These are phyloP conservation scores for Vanessa atalanta DNA, from an alignment of 1,140 invertebrate genomes.

Conservation along the genomic window DNA sequence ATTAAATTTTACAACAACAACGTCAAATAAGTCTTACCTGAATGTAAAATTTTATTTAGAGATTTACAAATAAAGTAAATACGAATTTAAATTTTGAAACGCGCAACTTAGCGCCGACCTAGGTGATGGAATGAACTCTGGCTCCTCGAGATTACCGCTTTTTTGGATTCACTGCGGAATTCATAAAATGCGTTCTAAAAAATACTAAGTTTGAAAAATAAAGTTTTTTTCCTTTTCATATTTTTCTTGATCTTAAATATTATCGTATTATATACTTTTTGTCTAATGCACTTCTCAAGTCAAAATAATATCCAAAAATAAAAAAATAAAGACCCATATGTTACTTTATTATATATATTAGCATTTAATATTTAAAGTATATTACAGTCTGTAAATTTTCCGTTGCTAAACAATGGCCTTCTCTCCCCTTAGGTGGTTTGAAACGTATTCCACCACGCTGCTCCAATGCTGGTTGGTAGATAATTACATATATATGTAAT, in stretches of 20 bases:
- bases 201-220: neutral
- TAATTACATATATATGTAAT: no score
- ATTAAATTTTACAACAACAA: constrained; percentile 13
- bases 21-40: constrained; percentile 3
- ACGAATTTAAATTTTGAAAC: constrained; percentile 30
- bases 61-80: constrained; percentile 23
- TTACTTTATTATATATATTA: no score
- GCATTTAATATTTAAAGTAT: no score
- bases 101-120: constrained; percentile 15
- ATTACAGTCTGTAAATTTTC: no score
- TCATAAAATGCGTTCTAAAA: constrained; percentile 8
- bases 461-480: no score
- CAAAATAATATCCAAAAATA: no score
- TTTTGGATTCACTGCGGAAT: constrained; percentile 8
- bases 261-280: no score
- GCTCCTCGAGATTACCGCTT: constrained; percentile 23
- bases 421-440: no score
- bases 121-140: constrained; percentile 25
- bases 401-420: no score
- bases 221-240: neutral
- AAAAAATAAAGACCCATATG: no score
- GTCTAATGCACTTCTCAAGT: no score
- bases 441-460: no score
- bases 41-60: constrained; percentile 24
- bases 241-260: neutral